Percentiles rank a stretch among this genome's conserved stretches.
These are phyloP conservation scores for Dryas iulia DNA, from an alignment of 1,140 invertebrate genomes.

Conservation along the genomic window DNA sequence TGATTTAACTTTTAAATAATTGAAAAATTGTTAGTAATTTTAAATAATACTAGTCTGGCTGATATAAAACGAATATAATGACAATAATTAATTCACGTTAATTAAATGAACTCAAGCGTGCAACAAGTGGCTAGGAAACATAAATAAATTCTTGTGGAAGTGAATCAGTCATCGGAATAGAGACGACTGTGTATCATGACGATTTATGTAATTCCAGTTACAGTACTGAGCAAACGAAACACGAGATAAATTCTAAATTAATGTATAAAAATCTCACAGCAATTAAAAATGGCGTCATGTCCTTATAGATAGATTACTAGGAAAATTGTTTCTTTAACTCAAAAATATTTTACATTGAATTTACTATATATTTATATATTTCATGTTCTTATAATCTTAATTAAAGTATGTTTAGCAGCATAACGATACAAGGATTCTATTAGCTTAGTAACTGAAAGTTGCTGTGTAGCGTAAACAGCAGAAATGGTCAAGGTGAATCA, in stretches of 20 bases:
- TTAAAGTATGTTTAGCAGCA: neutral
- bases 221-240: slow-evolving; percentile 28
- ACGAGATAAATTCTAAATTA: slow-evolving; percentile 21
- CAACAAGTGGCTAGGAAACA: slow-evolving; percentile 65
- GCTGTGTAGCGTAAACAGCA: slow-evolving; percentile 45
- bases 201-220: slow-evolving; percentile 36
- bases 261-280: slow-evolving; percentile 28
- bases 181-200: slow-evolving; percentile 3
- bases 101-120: slow-evolving; percentile 59
- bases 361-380: too few relatives aligned
- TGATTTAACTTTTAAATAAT: too few relatives aligned
- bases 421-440: slow-evolving; percentile 8
- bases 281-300: slow-evolving; percentile 18
- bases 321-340: too few relatives aligned
- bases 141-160: slow-evolving; percentile 31
- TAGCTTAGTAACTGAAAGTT: slow-evolving; percentile 71
- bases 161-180: slow-evolving; percentile 34
- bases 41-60: slow-evolving; percentile 54
- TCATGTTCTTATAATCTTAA: too few relatives aligned
- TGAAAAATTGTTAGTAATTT: slow-evolving; percentile 53
- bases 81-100: slow-evolving; percentile 64
- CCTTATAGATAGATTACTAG: too few relatives aligned
- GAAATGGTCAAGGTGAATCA: slow-evolving; percentile 68
- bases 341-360: too few relatives aligned
- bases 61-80: slow-evolving; percentile 50